Percentiles rank a stretch among this genome's conserved stretches.
Evolutionary conservation across 2,113 vertebrate genomes (phyloP).

Genomic region (Cathartes aura): DNA sequence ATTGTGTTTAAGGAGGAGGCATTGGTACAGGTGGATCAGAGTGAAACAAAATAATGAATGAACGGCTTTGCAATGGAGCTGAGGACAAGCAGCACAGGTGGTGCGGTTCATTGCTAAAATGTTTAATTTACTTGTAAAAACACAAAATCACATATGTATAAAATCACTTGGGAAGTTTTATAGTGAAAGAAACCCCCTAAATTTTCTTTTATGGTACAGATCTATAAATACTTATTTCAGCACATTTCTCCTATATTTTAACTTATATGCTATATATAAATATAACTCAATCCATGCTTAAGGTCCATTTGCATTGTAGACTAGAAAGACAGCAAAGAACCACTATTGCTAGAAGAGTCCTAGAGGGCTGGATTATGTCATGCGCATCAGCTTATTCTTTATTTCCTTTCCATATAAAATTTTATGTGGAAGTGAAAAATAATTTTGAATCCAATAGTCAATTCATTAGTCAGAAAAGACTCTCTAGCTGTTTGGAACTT

Average conservation of each 20-base stretch:
- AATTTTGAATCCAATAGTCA: not conserved
- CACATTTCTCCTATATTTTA: not conserved
- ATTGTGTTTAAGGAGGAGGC: not conserved
- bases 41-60: not conserved
- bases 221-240: not conserved
- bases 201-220: not conserved
- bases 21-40: not conserved
- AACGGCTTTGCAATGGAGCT: not conserved
- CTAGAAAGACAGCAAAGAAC: not conserved
- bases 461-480: not conserved
- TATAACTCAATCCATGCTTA: not conserved
- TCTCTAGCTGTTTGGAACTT: not conserved
- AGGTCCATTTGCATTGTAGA: not conserved
- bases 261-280: not conserved
- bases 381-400: not conserved
- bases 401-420: not conserved
- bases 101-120: not conserved
- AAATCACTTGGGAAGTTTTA: not conserved
- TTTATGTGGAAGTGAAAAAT: not conserved
- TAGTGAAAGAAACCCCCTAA: not conserved
- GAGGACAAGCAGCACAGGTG: accelerated
- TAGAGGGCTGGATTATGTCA: not conserved
- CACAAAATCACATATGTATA: not conserved
- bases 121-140: not conserved
- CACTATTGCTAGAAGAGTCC: not conserved